Evolutionary conservation across 2,888 invertebrate species (phyloP), one percentile per base, ranked within the genome.

Genomic region (Girardia tigrina): DNA sequence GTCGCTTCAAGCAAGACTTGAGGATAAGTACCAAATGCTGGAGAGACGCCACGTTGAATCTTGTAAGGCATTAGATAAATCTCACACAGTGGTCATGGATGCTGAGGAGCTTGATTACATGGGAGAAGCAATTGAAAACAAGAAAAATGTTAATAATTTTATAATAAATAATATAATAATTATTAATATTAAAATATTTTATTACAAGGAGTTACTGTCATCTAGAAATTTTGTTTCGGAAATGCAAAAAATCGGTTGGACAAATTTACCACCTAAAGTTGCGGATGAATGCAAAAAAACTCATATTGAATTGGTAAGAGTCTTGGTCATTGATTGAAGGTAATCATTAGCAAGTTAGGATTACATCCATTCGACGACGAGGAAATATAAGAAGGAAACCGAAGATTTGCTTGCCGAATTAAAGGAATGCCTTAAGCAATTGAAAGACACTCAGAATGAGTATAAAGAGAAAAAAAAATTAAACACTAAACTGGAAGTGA

Each of bases 201-300:
- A 4, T 56, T 56, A 20, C 23, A 6, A 56, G 56, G 56, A 56
- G n/a, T 56, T 56, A 23, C 4, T 56, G 56, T 20, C 20, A 6
- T 23, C n/a, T 20, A 56, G 56, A n/a, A 56, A 56, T 56, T 56
- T 56, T 2, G 23, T 56, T 56, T 20, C n/a, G 6, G 56, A 56
- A 56, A 56, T 56, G 2, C 4, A 56, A 16, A 56, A 56, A 56
- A 56, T 56, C n/a, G 56, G 8, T 12, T 56, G 56, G 56, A n/a
- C 6, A 8, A 56, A 56, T 56, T 56, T 56, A n/a, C 56, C 56
- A 56, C 56, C n/a, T n/a, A 56, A 56, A 56, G 4, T 56, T 2
- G 56, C n/a, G 56, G 56, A 56, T 56, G 56, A 56, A 56, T 56
- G 56, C 56, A 56, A 56, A 16, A 56, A 56, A 56, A 56, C 56